phyloP scores from a whole-genome alignment of 1,140 invertebrate genomes.

The Drosophila subpulchrella region DNA sequence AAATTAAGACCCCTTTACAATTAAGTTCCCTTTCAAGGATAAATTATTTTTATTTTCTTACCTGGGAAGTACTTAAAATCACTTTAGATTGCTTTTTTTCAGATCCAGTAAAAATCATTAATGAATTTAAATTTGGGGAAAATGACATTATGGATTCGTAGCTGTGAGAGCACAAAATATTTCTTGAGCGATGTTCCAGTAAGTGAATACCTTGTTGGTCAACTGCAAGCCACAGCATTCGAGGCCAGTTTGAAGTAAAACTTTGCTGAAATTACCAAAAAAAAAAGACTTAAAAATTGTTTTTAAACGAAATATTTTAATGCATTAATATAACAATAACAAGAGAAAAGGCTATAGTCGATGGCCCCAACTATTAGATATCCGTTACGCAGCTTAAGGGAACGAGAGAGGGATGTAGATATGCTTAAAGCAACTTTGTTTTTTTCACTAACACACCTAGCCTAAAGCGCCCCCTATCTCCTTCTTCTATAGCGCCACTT shows the following conservation, averaged over 20 bases:
- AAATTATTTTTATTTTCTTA: conserved; percentile 70
- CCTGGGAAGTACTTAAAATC: conserved; percentile 94
- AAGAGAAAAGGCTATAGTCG: too few relatives aligned
- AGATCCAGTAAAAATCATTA: conserved; percentile 95
- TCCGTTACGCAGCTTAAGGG: too few relatives aligned
- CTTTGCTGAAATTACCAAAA: conserved; percentile 88
- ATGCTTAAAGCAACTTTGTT: too few relatives aligned
- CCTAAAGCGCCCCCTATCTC: too few relatives aligned
- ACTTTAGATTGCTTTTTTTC: conserved; percentile 96
- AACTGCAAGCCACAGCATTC: conserved; percentile 95
- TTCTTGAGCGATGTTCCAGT: conserved; percentile 93
- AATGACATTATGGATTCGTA: conserved; percentile 94
- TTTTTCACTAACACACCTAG: too few relatives aligned
- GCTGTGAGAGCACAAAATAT: conserved; percentile 95
- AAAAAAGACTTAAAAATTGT: not conserved
- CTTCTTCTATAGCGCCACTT: too few relatives aligned
- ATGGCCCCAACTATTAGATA: too few relatives aligned
- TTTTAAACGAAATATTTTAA: too few relatives aligned
- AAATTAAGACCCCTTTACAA: too few relatives aligned
- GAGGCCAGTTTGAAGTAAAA: conserved; percentile 97
- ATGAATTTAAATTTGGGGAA: conserved; percentile 93
- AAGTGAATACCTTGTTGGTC: conserved; percentile 97
- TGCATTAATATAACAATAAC: too few relatives aligned
- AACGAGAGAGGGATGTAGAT: too few relatives aligned
- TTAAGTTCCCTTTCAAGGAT: not conserved